Conservation (phyloP, 2,113 vertebrate species). For the Neolamprologus ventralis region DNA sequence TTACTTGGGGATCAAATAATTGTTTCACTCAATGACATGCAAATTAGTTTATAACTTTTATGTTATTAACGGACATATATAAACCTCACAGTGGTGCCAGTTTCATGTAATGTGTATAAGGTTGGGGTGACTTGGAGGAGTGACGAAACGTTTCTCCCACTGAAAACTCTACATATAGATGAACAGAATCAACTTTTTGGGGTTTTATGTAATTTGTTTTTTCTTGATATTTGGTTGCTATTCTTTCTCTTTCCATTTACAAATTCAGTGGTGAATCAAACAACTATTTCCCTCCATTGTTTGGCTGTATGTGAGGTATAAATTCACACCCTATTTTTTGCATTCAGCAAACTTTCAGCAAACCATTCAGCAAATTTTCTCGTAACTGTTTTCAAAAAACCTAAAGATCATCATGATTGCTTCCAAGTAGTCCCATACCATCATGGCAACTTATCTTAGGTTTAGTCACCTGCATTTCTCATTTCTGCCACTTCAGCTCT, state of each 20-base stretch:
- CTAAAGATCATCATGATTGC: background rate
- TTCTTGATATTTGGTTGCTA: background rate
- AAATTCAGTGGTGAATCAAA: background rate
- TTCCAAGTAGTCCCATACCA: background rate
- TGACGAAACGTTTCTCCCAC: background rate
- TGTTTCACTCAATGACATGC: background rate
- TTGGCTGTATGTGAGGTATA: background rate
- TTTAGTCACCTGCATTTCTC: conserved; percentile 50
- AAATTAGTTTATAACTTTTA: background rate
- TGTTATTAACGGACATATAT: background rate
- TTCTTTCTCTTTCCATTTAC: background rate
- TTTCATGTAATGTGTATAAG: background rate
- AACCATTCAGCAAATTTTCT: background rate
- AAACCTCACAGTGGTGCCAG: background rate
- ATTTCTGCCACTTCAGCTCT: conserved; percentile 56
- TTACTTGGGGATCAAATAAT: background rate
- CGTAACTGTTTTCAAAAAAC: background rate
- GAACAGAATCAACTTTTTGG: background rate
- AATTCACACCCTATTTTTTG: background rate
- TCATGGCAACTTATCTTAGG: conserved; percentile 12
- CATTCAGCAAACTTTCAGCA: background rate
- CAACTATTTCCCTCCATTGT: background rate
- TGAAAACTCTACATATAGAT: background rate
- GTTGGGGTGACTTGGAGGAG: background rate
- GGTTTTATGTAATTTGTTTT: background rate